Evolutionary conservation across 2,888 invertebrate species (phyloP).

Genomic region (Drosophila siamana): DNA sequence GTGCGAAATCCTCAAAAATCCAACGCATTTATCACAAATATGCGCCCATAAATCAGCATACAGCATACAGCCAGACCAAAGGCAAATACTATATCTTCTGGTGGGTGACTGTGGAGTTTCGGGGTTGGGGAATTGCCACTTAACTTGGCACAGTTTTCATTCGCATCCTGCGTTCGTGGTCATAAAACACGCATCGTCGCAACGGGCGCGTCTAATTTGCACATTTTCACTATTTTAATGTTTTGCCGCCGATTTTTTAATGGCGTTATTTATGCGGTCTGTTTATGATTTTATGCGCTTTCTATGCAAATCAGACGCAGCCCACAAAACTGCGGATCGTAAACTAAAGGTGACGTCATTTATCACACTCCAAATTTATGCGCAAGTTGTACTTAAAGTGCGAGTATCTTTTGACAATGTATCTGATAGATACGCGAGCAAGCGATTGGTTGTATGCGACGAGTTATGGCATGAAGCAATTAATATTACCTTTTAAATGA

Average conservation of each 20-base stretch:
- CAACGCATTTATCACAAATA: conserved; percentile 71
- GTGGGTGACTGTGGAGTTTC: not conserved
- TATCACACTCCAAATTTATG: conserved; percentile 55
- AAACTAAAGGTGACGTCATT: conserved; percentile 72
- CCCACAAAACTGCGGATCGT: conserved; percentile 31
- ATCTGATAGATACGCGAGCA: conserved; percentile 1
- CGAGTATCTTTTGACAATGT: conserved; percentile 8
- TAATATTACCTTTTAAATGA: conserved; percentile 6
- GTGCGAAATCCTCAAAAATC: conserved; percentile 75
- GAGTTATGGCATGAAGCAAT: not conserved
- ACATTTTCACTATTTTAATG: conserved; percentile 80
- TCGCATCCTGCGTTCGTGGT: conserved; percentile 47
- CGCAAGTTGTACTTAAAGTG: conserved; percentile 15
- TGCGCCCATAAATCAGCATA: conserved; percentile 66
- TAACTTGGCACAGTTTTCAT: conserved; percentile 53
- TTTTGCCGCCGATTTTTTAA: conserved; percentile 56
- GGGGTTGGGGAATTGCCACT: conserved; percentile 16
- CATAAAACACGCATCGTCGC: conserved; percentile 66
- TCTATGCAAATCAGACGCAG: conserved; percentile 70
- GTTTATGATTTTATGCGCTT: conserved; percentile 78
- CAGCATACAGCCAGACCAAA: conserved; percentile 45
- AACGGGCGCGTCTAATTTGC: conserved; percentile 73
- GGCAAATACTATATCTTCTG: not conserved
- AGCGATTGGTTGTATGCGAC: not conserved
- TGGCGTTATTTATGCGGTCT: conserved; percentile 65